Evolutionary conservation across 2,888 invertebrate species (phyloP).

Genomic region (Eulithis testata): DNA sequence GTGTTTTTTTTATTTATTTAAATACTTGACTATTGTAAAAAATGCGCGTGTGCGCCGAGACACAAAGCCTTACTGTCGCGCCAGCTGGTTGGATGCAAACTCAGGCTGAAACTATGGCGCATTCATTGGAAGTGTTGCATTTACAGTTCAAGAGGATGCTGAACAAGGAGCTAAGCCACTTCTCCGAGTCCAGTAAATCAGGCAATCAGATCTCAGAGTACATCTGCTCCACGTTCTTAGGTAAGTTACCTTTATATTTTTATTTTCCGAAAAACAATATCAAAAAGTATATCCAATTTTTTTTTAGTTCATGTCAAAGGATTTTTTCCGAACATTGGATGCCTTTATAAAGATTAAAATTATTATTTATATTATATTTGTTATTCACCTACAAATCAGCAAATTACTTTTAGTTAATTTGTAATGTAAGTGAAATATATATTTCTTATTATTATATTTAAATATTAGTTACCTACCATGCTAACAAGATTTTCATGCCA

Average conservation of each 20-base stretch:
- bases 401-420: too few species aligned
- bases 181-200: conserved; percentile 99
- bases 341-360: too few species aligned
- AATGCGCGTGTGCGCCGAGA: conserved; percentile 80
- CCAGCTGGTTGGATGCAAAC: conserved; percentile 71
- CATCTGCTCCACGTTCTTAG: conserved; percentile 99
- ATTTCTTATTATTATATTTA: too few species aligned
- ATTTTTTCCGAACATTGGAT: too few species aligned
- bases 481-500: too few species aligned
- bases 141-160: conserved; percentile 99
- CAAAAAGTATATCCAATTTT: too few species aligned
- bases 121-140: conserved; percentile 77
- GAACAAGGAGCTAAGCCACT: conserved; percentile 99
- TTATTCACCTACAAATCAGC: too few species aligned
- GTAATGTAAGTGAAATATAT: too few species aligned
- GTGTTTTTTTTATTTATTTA: conserved; percentile 40
- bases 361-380: too few species aligned
- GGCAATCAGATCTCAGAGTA: conserved; percentile 99
- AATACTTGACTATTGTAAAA: conserved; percentile 56
- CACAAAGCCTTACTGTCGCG: conserved; percentile 69
- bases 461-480: too few species aligned
- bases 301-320: too few species aligned
- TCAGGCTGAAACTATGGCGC: conserved; percentile 69
- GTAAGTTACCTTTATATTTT: conserved; percentile 85
- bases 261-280: too few species aligned